Percentiles rank a stretch among this genome's conserved stretches.
These are phyloP conservation scores for Troides aeacus DNA, from an alignment of 2,888 invertebrate species.

Conservation along the genomic window DNA sequence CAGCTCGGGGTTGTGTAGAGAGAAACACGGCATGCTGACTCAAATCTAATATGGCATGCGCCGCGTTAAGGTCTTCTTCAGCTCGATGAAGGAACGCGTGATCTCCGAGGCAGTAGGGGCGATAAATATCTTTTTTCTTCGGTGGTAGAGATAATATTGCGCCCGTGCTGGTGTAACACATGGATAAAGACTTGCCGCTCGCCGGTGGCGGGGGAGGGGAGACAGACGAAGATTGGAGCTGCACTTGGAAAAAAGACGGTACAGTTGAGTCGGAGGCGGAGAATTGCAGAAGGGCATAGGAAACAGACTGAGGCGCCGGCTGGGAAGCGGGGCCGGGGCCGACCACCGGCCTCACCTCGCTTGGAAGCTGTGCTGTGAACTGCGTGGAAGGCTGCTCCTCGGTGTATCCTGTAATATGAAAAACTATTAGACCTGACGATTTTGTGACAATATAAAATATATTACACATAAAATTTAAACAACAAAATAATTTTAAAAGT, in stretches of 20 bases:
- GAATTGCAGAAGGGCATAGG: conserved; percentile 75
- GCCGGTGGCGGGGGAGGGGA: conserved; percentile 76
- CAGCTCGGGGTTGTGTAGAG: conserved; percentile 74
- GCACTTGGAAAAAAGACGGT: conserved; percentile 68
- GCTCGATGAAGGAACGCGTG: conserved; percentile 81
- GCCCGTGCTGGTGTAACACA: conserved; percentile 92
- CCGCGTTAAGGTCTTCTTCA: conserved; percentile 92
- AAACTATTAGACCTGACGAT: background rate
- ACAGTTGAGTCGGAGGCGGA: conserved; percentile 67
- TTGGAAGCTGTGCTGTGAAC: conserved; percentile 87
- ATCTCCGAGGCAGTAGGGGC: conserved; percentile 90
- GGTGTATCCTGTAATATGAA: conserved; percentile 82
- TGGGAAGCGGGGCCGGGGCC: conserved; percentile 61
- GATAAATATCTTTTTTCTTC: conserved; percentile 94
- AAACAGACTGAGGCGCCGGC: conserved; percentile 67
- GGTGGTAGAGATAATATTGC: conserved; percentile 91
- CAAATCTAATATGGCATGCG: conserved; percentile 93
- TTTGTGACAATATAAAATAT: background rate
- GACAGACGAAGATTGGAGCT: conserved; percentile 74
- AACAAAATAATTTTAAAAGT: background rate
- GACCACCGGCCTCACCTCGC: conserved; percentile 84
- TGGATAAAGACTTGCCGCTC: conserved; percentile 86
- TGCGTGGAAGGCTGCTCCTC: conserved; percentile 88
- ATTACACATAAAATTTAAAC: background rate
- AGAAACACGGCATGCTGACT: conserved; percentile 91